phyloP scores from a whole-genome alignment of 1,140 invertebrate species.

The Neomicropteryx cornuta region DNA sequence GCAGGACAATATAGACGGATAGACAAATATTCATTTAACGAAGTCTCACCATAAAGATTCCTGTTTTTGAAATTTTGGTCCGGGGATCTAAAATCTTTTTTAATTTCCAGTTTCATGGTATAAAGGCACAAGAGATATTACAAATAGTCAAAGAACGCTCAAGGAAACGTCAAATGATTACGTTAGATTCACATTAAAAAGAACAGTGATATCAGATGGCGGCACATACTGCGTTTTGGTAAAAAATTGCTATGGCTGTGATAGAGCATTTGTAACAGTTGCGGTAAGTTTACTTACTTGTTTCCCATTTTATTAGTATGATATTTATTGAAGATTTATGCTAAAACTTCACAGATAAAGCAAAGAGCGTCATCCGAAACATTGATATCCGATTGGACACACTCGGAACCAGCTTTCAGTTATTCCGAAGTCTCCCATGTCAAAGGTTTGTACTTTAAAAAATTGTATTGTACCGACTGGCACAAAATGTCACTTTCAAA shows the following conservation, averaged over 20 bases:
- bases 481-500: no score
- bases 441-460: no score
- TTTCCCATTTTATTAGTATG: not conserved
- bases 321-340: not conserved
- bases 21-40: no score
- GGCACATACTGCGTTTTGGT: constrained; percentile 91
- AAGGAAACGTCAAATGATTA: constrained; percentile 78
- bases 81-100: constrained; percentile 9
- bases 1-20: no score
- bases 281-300: constrained; percentile 41
- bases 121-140: constrained; percentile 77
- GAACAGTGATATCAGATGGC: constrained; percentile 73
- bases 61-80: no score
- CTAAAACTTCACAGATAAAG: constrained; percentile 49
- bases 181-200: constrained; percentile 75
- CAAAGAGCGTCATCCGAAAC: constrained; percentile 56
- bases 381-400: constrained; percentile 46
- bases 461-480: no score
- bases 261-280: constrained; percentile 74
- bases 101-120: constrained; percentile 62
- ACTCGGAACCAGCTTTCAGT: constrained; percentile 17
- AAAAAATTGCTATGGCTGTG: constrained; percentile 81
- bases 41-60: no score
- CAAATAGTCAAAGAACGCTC: constrained; percentile 59
- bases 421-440: constrained; percentile 37